Evolutionary conservation across 2,113 vertebrate species (phyloP), one percentile per base, ranked within the genome.

Genomic region (Scomber scombrus): DNA sequence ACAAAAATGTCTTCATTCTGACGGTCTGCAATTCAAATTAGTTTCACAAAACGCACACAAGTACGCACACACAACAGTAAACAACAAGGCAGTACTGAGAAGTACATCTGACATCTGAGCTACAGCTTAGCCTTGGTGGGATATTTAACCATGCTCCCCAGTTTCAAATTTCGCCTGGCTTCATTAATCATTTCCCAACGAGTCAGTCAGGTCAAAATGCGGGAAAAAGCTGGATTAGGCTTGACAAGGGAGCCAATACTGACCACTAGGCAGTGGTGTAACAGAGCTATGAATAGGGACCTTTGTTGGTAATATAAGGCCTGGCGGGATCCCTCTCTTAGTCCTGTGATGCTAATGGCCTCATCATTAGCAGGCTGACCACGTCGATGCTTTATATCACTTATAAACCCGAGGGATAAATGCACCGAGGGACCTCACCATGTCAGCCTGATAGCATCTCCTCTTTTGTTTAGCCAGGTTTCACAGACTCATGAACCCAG

Each of bases 281-380:
- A 90, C 88, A 87, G 85, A 86, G 80, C 71, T 70, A 72, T 91
- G 82, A 89, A 91, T 87, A 16, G 89, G 85, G 76, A 82, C 77
- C 91, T 90, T 93, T 94, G 93, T 94, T 92, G 81, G 83, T 81
- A 57, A 73, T 80, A 91, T 85, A 88, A 88, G 84, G 85, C 71
- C 80, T 84, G 86, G 79, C 86, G 9, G 81, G 83, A 87, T 84
- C 85, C 70, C 55, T 57, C 90, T 88, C 90, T 77, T 86, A 60
- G 81, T 75, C 75, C 86, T 58, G 75, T 71, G 78, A 82, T 65
- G 81, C 77, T 89, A 87, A 93, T 88, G 84, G 88, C 79, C 63
- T 84, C 84, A 71, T 90, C 86, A 86, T 93, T 91, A 90, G 72
- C 89, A 94, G 82, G 75, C 85, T 3, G 21, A 56, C 80, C 91